phyloP scores from a whole-genome alignment of 2,113 vertebrate species.

The Opisthocomus hoazin region DNA sequence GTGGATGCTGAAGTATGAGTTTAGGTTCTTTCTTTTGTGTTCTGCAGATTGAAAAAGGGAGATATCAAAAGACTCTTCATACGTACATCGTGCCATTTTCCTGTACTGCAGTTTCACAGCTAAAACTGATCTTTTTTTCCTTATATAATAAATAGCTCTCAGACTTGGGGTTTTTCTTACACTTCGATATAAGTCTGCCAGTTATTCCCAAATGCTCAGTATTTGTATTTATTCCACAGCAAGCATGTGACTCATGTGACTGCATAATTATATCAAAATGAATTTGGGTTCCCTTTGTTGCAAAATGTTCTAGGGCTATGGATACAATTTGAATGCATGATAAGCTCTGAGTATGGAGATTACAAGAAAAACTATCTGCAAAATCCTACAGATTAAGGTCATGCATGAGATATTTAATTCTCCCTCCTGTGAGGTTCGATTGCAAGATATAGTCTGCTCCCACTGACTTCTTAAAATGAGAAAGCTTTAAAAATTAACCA shows the following conservation, averaged over 20 bases:
- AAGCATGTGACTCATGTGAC: neutral
- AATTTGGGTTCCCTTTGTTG: conserved; percentile 9
- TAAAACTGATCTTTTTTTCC: neutral
- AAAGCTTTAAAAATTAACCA: conserved; percentile 28
- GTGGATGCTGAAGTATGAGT: neutral
- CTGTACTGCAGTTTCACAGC: neutral
- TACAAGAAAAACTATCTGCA: conserved; percentile 12
- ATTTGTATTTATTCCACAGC: conserved; percentile 35
- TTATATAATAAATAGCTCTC: neutral
- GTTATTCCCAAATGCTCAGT: neutral
- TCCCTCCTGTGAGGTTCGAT: conserved; percentile 5
- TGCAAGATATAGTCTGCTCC: conserved; percentile 1
- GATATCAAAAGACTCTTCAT: neutral
- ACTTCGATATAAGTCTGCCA: neutral
- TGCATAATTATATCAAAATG: conserved; percentile 16
- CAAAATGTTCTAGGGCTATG: conserved; percentile 9
- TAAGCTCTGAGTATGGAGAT: neutral
- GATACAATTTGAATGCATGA: neutral
- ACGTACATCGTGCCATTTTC: neutral
- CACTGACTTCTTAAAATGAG: conserved; percentile 26
- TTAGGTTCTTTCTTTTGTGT: neutral
- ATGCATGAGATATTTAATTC: conserved; percentile 21
- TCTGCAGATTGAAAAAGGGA: neutral
- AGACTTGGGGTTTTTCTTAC: neutral
- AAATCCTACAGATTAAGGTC: conserved; percentile 42